Evolutionary conservation across 2,888 invertebrate species (phyloP).

Genomic region (Sinelater perroti): DNA sequence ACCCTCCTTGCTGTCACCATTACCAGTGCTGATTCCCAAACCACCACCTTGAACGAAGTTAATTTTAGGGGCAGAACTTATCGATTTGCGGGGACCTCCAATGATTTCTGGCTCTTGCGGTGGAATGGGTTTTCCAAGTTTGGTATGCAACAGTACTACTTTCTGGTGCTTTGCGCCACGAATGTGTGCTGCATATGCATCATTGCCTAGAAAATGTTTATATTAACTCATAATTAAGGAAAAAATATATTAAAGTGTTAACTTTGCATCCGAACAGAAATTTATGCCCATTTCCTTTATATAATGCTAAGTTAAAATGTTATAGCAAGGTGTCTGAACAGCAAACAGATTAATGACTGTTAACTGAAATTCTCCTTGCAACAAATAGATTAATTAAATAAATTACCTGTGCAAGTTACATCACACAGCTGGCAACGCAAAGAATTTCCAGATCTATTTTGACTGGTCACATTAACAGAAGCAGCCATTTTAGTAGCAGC

Average conservation of each 20-base stretch:
- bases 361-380: slow-evolving; percentile 44
- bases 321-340: slow-evolving; percentile 46
- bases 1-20: slow-evolving; percentile 60
- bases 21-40: slow-evolving; percentile 66
- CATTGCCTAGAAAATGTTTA: slow-evolving; percentile 79
- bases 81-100: slow-evolving; percentile 63
- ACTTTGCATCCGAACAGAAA: too few species aligned
- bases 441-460: slow-evolving; percentile 72
- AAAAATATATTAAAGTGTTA: too few species aligned
- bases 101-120: slow-evolving; percentile 93
- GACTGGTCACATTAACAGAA: slow-evolving; percentile 69
- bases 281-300: too few species aligned
- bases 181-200: slow-evolving; percentile 98
- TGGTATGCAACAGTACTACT: slow-evolving; percentile 94
- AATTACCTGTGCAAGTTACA: slow-evolving; percentile 92
- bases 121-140: slow-evolving; percentile 97
- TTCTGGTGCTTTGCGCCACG: slow-evolving; percentile 98
- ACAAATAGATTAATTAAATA: slow-evolving; percentile 12
- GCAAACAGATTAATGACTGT: slow-evolving; percentile 26
- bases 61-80: slow-evolving; percentile 78
- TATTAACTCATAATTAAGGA: too few species aligned
- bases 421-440: slow-evolving; percentile 97
- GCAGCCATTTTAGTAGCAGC: slow-evolving; percentile 80
- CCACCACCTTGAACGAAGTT: slow-evolving; percentile 84
- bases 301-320: too few species aligned